These are phyloP conservation scores for Apogon hyalosoma DNA, from an alignment of 2,797 vertebrate genomes.

Conservation along the genomic window DNA sequence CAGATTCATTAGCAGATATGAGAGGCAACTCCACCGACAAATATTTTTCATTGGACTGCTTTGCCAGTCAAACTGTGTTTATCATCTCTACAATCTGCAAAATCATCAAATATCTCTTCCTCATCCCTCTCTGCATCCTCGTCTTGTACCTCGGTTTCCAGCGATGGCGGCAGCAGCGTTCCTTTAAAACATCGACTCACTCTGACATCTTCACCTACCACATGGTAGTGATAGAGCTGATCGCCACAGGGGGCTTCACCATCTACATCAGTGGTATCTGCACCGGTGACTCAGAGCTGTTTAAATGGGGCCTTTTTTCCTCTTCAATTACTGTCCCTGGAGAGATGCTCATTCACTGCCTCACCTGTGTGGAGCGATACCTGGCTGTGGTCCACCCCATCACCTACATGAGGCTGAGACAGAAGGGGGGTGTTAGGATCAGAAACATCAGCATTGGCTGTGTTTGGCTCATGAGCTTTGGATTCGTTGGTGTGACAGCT, in stretches of 20 bases:
- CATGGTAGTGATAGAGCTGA: slow-evolving; percentile 1
- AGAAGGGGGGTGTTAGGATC: not conserved
- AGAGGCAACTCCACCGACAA: too few species aligned
- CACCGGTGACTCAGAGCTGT: rapidly evolving
- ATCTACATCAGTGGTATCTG: rapidly evolving
- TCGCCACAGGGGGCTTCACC: not conserved
- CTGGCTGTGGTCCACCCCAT: slow-evolving; percentile 49
- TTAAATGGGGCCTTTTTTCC: rapidly evolving
- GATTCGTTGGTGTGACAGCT: rapidly evolving
- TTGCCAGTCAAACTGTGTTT: too few species aligned
- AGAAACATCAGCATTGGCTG: slow-evolving; percentile 5
- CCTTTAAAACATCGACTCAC: slow-evolving; percentile 5
- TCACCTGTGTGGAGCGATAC: slow-evolving; percentile 50
- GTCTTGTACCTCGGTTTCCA: slow-evolving; percentile 14
- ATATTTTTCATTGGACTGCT: too few species aligned
- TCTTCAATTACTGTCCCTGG: rapidly evolving
- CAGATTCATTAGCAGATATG: too few species aligned
- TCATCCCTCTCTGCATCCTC: not conserved
- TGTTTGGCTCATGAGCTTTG: slow-evolving; percentile 27
- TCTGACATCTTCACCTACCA: slow-evolving; percentile 33
- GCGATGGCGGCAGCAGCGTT: slow-evolving; percentile 2
- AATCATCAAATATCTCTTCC: not conserved
- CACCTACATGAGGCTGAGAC: slow-evolving; percentile 23
- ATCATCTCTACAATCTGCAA: too few species aligned
- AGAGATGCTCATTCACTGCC: slow-evolving; percentile 13